Evolutionary conservation across 2,113 vertebrate genomes (phyloP).

Genomic region (Mixornis gularis): DNA sequence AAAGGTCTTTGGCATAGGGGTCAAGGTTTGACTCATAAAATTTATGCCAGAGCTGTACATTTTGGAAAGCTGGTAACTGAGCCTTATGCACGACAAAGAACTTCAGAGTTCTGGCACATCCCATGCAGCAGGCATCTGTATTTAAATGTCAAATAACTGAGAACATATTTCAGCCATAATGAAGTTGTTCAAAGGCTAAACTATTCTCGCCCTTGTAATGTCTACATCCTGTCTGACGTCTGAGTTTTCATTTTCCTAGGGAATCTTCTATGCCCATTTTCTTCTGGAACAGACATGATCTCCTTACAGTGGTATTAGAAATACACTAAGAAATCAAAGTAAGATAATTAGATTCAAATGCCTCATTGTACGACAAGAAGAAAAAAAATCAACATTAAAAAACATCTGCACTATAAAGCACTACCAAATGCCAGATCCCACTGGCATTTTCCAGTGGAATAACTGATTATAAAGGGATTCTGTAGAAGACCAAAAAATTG

Average conservation of each 20-base stretch:
- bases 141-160: conserved; percentile 1
- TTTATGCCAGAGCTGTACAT: neutral
- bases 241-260: neutral
- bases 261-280: neutral
- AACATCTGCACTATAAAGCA: neutral
- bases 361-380: neutral
- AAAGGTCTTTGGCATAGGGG: neutral
- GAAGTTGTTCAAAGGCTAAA: neutral
- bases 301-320: neutral
- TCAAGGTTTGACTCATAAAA: neutral
- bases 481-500: neutral
- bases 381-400: neutral
- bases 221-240: neutral
- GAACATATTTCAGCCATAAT: neutral
- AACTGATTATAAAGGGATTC: neutral
- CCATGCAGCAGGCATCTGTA: neutral
- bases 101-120: neutral
- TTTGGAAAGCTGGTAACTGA: neutral
- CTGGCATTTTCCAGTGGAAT: neutral
- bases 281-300: neutral
- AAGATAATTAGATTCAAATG: neutral
- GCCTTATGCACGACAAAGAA: neutral
- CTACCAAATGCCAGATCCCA: neutral
- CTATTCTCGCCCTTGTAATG: neutral
- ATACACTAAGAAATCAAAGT: neutral